Percentiles rank a stretch among this genome's conserved stretches.
Conservation (phyloP, 2,888 invertebrate genomes). For the Actias luna region DNA sequence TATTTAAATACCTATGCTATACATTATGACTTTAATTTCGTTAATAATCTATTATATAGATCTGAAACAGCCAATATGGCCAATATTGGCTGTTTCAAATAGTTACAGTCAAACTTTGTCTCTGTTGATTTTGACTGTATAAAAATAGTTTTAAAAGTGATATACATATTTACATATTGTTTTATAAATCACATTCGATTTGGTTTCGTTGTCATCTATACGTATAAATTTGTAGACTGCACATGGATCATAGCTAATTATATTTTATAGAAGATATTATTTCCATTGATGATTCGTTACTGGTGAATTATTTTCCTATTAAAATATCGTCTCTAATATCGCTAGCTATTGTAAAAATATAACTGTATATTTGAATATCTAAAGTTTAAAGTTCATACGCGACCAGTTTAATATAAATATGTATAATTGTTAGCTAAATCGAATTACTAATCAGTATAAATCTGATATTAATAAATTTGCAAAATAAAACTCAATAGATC, state of each 20-base stretch:
- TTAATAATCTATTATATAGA: too few species aligned
- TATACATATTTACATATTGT: background rate
- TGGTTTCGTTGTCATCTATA: background rate
- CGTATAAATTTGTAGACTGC: background rate
- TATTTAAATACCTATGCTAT: too few species aligned
- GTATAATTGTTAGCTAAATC: background rate
- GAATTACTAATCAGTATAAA: background rate
- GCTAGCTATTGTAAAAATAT: background rate
- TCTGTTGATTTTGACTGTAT: background rate
- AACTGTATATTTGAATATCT: background rate
- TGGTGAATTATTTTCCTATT: background rate
- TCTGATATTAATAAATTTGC: background rate
- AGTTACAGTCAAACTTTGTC: background rate
- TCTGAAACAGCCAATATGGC: too few species aligned
- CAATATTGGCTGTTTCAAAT: too few species aligned
- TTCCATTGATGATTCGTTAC: background rate
- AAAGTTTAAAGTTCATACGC: background rate
- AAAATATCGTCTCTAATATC: background rate
- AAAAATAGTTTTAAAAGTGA: background rate
- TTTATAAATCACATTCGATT: background rate
- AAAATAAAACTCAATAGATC: slow-evolving; percentile 13
- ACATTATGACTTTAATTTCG: too few species aligned
- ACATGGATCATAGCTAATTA: background rate
- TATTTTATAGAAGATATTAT: background rate
- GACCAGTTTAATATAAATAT: background rate